A percentile compares a stretch with the other conserved stretches of the same genome.
These are phyloP conservation scores for Drosophila trapezifrons DNA, from an alignment of 1,140 invertebrate species.

Conservation along the genomic window DNA sequence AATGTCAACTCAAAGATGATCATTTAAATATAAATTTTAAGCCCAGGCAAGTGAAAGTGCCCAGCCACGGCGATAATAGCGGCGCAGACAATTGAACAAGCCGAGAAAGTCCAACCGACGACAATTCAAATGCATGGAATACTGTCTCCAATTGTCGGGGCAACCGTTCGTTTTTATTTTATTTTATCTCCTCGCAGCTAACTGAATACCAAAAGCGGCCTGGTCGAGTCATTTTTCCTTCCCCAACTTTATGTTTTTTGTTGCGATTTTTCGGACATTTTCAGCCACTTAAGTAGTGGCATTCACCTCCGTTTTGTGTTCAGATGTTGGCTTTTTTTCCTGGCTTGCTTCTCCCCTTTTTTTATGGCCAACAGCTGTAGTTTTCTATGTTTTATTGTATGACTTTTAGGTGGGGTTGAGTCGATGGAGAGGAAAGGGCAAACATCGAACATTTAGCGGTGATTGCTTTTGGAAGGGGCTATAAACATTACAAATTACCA, in stretches of 20 bases:
- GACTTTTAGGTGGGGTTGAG: conserved; percentile 4
- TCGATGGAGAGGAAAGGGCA: conserved; percentile 3
- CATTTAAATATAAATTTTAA: conserved; percentile 58
- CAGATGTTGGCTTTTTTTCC: conserved; percentile 7
- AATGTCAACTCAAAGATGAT: conserved; percentile 74
- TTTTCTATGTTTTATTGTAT: conserved; percentile 14
- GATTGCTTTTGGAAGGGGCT: conserved; percentile 1
- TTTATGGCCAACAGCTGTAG: conserved; percentile 18
- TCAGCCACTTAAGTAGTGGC: conserved; percentile 67
- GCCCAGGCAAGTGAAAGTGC: conserved; percentile 67
- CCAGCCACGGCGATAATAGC: conserved; percentile 11
- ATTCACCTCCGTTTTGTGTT: conserved; percentile 65
- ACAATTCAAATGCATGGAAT: conserved; percentile 65
- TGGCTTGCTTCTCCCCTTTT: conserved; percentile 10
- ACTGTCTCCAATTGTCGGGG: conserved; percentile 53
- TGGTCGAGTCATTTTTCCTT: not conserved
- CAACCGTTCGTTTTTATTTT: conserved; percentile 29
- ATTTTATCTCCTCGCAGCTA: conserved; percentile 22
- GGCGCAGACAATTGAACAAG: conserved; percentile 58
- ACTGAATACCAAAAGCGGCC: conserved; percentile 28
- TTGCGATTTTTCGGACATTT: conserved; percentile 55
- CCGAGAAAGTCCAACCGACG: conserved; percentile 66
- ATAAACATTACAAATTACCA: not conserved
- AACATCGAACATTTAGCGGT: conserved; percentile 10
- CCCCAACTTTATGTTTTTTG: conserved; percentile 24